Evolutionary conservation across 2,888 invertebrate genomes (phyloP).

Genomic region (Gerris lacustris): DNA sequence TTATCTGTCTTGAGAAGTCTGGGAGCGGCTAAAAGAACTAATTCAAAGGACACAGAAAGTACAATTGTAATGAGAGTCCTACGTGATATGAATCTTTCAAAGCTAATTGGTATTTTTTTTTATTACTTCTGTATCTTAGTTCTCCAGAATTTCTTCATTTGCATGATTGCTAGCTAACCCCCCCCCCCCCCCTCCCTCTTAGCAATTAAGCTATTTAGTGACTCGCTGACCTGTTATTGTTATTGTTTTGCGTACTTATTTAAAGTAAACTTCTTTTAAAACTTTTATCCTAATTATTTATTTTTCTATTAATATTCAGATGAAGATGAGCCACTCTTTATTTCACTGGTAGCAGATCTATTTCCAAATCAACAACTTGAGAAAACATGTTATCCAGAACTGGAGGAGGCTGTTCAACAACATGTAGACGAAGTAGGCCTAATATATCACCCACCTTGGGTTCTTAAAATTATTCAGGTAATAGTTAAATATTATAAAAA

Average conservation of each 20-base stretch:
- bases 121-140: too few relatives aligned
- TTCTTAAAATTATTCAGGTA: conserved; percentile 82
- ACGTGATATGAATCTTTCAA: conserved; percentile 95
- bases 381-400: conserved; percentile 77
- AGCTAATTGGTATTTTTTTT: conserved; percentile 53
- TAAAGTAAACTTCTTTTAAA: too few relatives aligned
- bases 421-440: conserved; percentile 70
- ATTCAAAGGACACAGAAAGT: conserved; percentile 84
- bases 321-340: conserved; percentile 94
- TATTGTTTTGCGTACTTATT: too few relatives aligned
- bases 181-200: too few relatives aligned
- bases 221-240: too few relatives aligned
- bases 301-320: conserved; percentile 41
- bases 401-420: conserved; percentile 74
- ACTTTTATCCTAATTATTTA: not conserved
- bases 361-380: conserved; percentile 91
- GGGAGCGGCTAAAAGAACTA: conserved; percentile 81
- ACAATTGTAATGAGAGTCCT: conserved; percentile 93
- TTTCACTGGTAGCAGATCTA: conserved; percentile 86
- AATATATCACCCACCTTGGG: conserved; percentile 89
- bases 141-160: too few relatives aligned
- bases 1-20: conserved; percentile 84
- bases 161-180: too few relatives aligned
- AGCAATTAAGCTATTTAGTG: too few relatives aligned
- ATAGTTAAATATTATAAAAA: not conserved